phyloP scores from a whole-genome alignment of 2,888 invertebrate genomes.

The Atethmia centrago region DNA sequence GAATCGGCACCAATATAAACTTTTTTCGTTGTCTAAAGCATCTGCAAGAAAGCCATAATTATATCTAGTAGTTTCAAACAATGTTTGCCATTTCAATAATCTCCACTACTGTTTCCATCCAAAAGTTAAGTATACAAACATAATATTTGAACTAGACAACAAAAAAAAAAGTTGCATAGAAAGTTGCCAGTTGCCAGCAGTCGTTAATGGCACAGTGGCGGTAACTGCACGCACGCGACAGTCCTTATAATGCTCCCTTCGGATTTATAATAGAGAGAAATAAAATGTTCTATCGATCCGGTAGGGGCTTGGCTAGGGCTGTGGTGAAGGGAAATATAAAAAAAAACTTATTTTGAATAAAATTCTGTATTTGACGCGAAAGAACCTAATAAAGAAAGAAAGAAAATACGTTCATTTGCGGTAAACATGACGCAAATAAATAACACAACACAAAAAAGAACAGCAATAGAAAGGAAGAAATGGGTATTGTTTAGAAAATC shows the following conservation, averaged over 20 bases:
- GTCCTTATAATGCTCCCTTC: conserved; percentile 81
- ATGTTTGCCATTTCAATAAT: neutral
- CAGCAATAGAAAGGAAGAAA: too few species aligned
- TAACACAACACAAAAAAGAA: too few species aligned
- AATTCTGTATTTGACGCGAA: too few species aligned
- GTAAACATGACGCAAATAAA: too few species aligned
- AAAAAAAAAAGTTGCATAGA: conserved; percentile 52
- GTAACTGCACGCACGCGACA: conserved; percentile 86
- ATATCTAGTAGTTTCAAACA: too few species aligned
- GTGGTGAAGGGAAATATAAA: conserved; percentile 7
- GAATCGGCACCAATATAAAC: too few species aligned
- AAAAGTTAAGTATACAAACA: conserved; percentile 15
- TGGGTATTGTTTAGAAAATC: too few species aligned
- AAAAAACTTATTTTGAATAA: too few species aligned
- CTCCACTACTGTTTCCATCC: neutral
- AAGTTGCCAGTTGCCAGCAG: conserved; percentile 52
- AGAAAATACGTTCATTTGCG: too few species aligned
- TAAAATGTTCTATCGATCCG: conserved; percentile 84
- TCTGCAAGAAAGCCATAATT: too few species aligned
- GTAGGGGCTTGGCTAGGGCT: conserved; percentile 62
- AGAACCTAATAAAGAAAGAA: too few species aligned
- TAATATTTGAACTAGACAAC: conserved; percentile 45
- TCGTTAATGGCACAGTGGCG: conserved; percentile 66
- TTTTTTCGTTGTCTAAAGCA: too few species aligned
- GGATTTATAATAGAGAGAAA: conserved; percentile 81